A percentile compares a stretch with the other conserved stretches of the same genome.
phyloP scores from a whole-genome alignment of 1,140 invertebrate genomes.

The Orussus abietinus region DNA sequence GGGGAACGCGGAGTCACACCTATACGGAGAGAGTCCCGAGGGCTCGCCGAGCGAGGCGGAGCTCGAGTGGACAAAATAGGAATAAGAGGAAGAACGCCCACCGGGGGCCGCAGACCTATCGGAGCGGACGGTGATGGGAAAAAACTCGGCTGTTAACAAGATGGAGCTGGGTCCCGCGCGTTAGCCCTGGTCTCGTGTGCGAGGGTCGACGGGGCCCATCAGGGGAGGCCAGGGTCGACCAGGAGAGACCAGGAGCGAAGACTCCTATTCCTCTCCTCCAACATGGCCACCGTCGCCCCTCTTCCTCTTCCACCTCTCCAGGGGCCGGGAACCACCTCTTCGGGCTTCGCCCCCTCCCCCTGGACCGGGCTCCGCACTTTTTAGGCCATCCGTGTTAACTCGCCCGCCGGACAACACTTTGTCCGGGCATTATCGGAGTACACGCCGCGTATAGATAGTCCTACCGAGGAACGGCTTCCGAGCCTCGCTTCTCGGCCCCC shows the following conservation, averaged over 20 bases:
- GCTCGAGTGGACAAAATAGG: conserved; percentile 48
- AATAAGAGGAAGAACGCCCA: conserved; percentile 50
- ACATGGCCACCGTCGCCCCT: conserved; percentile 17
- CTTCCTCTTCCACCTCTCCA: conserved; percentile 11
- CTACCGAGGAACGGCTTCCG: conserved; percentile 34
- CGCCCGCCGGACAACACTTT: conserved; percentile 36
- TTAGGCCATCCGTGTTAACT: conserved; percentile 30
- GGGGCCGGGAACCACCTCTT: conserved; percentile 1
- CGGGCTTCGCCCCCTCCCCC: conserved; percentile 13
- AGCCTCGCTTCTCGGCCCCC: no score
- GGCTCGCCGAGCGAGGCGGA: conserved; percentile 41
- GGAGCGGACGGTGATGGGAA: conserved; percentile 45
- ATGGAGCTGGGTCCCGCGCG: conserved; percentile 44
- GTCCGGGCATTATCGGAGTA: conserved; percentile 46
- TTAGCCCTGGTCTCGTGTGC: no score
- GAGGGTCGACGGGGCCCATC: no score
- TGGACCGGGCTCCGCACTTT: conserved; percentile 21
- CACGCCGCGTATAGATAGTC: conserved; percentile 40
- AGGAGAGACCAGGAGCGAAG: conserved; percentile 15
- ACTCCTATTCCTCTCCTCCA: conserved; percentile 4
- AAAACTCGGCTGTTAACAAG: conserved; percentile 52
- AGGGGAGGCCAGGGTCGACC: no score
- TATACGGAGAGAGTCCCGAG: conserved; percentile 19
- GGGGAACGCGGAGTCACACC: conserved; percentile 13
- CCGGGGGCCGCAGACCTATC: conserved; percentile 47